Evolutionary conservation across 2,888 invertebrate genomes (phyloP).

Genomic region (Caenorhabditis afra): DNA sequence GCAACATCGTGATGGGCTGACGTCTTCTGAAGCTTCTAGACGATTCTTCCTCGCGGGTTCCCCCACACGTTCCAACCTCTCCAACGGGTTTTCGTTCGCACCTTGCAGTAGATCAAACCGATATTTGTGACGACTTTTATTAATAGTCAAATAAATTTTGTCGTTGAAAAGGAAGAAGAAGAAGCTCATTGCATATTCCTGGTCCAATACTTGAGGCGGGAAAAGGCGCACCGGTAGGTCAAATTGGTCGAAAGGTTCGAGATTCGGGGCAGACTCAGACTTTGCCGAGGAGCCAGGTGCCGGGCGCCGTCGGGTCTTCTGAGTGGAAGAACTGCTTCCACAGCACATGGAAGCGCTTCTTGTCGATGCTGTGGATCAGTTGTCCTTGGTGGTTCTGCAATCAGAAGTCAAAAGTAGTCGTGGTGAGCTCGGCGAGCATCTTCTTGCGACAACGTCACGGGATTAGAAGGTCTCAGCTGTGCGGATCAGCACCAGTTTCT

Average conservation of each 20-base stretch:
- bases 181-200: constrained; percentile 36
- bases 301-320: constrained; percentile 48
- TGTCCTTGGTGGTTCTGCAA: constrained; percentile 58
- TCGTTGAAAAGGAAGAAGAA: constrained; percentile 11
- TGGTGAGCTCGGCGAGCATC: not conserved
- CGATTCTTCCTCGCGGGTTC: constrained; percentile 10
- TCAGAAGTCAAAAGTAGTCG: not conserved
- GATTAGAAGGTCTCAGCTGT: too few relatives aligned
- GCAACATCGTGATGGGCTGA: constrained; percentile 58
- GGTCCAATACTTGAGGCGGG: constrained; percentile 1
- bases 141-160: constrained; percentile 7
- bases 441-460: not conserved
- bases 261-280: constrained; percentile 7
- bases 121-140: constrained; percentile 5
- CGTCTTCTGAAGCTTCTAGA: not conserved
- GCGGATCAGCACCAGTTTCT: too few relatives aligned
- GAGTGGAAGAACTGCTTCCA: constrained; percentile 63
- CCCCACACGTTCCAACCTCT: constrained; percentile 14
- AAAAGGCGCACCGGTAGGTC: constrained; percentile 40
- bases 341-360: constrained; percentile 52
- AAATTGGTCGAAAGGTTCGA: constrained; percentile 16
- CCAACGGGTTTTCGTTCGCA: constrained; percentile 16
- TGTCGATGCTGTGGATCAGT: constrained; percentile 51
- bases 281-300: constrained; percentile 57
- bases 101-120: constrained; percentile 28